These are phyloP conservation scores for Gambelia wislizenii DNA, from an alignment of 2,797 vertebrate species.

Conservation along the genomic window DNA sequence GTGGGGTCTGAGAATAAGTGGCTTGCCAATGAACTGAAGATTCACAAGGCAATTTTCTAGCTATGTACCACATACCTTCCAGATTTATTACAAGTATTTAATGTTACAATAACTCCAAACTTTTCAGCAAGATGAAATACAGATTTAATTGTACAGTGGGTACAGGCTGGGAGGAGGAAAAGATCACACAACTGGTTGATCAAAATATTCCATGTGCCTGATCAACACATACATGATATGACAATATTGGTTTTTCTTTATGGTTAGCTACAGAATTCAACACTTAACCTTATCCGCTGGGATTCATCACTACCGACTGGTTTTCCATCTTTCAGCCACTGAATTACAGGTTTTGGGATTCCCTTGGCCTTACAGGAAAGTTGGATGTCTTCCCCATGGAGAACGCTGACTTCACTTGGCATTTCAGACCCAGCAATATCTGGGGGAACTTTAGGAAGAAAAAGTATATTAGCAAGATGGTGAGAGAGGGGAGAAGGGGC, in stretches of 20 bases:
- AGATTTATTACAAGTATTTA: not conserved
- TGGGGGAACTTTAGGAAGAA: slow-evolving; percentile 87
- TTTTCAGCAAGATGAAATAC: not conserved
- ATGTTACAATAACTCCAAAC: not conserved
- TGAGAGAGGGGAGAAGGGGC: not conserved
- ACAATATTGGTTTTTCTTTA: not conserved
- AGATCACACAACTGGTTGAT: not conserved
- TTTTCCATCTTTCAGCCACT: slow-evolving; percentile 94
- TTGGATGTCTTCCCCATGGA: slow-evolving; percentile 88
- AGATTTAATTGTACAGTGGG: not conserved
- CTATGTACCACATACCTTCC: not conserved
- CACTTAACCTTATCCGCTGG: slow-evolving; percentile 82
- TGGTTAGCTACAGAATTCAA: not conserved
- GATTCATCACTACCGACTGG: slow-evolving; percentile 70
- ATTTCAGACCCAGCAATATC: slow-evolving; percentile 90
- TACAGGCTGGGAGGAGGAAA: too few relatives aligned
- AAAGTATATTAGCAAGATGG: not conserved
- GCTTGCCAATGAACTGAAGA: not conserved
- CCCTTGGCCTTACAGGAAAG: slow-evolving; percentile 87
- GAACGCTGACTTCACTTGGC: slow-evolving; percentile 87
- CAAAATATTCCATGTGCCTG: too few relatives aligned
- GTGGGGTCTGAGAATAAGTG: not conserved
- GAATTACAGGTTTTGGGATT: slow-evolving; percentile 84
- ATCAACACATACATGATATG: not conserved
- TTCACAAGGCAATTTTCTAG: not conserved